Evolutionary conservation across 1,140 invertebrate species (phyloP).

Genomic region (Pseudachorutes palmiensis): DNA sequence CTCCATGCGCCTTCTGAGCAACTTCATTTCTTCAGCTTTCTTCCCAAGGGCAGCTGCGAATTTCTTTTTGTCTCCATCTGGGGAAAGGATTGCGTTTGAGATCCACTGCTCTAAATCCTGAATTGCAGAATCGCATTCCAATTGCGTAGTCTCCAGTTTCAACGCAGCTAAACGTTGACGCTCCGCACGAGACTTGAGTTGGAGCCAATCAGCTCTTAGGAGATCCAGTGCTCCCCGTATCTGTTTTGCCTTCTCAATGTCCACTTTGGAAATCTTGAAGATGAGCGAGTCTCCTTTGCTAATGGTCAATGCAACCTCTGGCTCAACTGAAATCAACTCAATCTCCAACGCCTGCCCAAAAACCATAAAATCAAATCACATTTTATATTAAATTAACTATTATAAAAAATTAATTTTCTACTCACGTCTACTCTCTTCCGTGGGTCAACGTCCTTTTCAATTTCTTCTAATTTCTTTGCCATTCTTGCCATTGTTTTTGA

Average conservation of each 20-base stretch:
- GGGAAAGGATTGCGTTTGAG: slow-evolving; percentile 15
- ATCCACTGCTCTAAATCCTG: slow-evolving; percentile 30
- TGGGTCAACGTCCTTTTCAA: slow-evolving; percentile 57
- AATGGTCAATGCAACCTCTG: slow-evolving; percentile 68
- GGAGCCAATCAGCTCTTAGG: slow-evolving; percentile 56
- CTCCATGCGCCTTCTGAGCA: slow-evolving; percentile 15
- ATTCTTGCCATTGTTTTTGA: slow-evolving; percentile 58
- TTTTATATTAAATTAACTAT: slow-evolving; percentile 19
- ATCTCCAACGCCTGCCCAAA: slow-evolving; percentile 31
- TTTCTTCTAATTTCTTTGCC: slow-evolving; percentile 55
- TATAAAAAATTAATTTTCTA: not conserved
- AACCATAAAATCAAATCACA: not conserved
- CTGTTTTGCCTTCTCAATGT: slow-evolving; percentile 28
- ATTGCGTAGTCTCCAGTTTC: slow-evolving; percentile 27
- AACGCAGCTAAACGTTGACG: slow-evolving; percentile 27
- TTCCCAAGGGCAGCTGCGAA: not conserved
- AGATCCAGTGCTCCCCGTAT: slow-evolving; percentile 44
- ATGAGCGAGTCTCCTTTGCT: slow-evolving; percentile 68
- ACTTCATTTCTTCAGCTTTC: slow-evolving; percentile 16
- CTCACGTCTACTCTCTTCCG: slow-evolving; percentile 55
- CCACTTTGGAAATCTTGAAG: slow-evolving; percentile 50
- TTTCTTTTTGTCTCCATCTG: not conserved
- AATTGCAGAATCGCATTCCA: slow-evolving; percentile 27
- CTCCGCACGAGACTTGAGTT: slow-evolving; percentile 59
- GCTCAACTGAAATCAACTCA: slow-evolving; percentile 50